phyloP scores from a whole-genome alignment of 2,797 vertebrate species.

The Silurus lanzhouensis region DNA sequence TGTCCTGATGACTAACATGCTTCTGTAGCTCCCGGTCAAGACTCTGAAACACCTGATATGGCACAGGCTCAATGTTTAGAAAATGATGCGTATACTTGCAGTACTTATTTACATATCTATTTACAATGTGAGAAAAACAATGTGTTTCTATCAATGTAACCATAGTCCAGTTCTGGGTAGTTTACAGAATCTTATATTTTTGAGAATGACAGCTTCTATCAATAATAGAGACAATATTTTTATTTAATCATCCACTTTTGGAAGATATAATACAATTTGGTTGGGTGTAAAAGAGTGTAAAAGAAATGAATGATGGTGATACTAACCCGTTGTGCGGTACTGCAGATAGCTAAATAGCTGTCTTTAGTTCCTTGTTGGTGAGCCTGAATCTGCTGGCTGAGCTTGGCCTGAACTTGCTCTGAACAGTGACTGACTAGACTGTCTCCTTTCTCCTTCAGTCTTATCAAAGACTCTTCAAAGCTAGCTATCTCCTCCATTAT shows the following conservation, averaged over 20 bases:
- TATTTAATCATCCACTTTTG: neutral
- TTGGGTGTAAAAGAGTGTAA: neutral
- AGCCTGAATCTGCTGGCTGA: conserved; percentile 86
- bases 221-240: neutral
- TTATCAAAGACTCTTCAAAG: conserved; percentile 89
- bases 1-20: conserved; percentile 92
- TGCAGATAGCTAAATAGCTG: conserved; percentile 97
- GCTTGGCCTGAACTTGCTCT: conserved; percentile 86
- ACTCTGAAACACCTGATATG: conserved; percentile 89
- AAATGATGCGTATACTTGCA: neutral
- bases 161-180: neutral
- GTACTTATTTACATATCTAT: neutral
- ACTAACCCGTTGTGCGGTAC: conserved; percentile 93
- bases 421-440: conserved; percentile 82
- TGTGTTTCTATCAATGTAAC: neutral
- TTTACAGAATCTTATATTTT: neutral
- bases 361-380: conserved; percentile 93
- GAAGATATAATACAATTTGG: neutral
- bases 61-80: conserved; percentile 13
- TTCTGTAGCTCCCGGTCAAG: conserved; percentile 94
- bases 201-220: neutral
- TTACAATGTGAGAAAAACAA: neutral
- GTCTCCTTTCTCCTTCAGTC: conserved; percentile 83
- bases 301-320: neutral
- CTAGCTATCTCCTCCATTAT: conserved; percentile 96